Evolutionary conservation across 2,888 invertebrate species (phyloP), one percentile per base, ranked within the genome.

Genomic region (Chrysomela aeneicollis): DNA sequence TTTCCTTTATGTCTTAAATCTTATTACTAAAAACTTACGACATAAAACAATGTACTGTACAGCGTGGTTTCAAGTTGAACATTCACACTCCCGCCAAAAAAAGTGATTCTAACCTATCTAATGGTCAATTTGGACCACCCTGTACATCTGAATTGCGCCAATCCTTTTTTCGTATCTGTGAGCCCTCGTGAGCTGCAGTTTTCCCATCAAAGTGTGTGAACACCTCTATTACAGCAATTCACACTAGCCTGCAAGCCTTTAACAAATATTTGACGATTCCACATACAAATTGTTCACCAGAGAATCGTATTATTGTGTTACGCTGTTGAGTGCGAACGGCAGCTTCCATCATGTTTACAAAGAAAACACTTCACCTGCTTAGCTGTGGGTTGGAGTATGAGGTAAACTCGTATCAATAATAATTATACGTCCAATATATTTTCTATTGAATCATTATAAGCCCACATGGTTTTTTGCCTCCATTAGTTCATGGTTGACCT

Each of bases 151-250:
- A 26, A 26, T 26, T 26, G 4, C 26, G 26, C 26, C 26, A 26
- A 26, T 26, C 26, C 26, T 26, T 26, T 26, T 26, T 6, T 26
- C 6, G 26, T 26, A 6, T 6, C 26, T 26, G 22, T 47, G 46
- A 42, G 52, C 22, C 19, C 30, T 42, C 63, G 59, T 52, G 50
- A 52, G 59, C 63, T 15, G 4, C 17, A 19, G 42, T 58, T 59
- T 66, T 66, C 66, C 66, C 66, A 66, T 47, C 59, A 55, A 42
- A 59, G 55, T 66, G 62, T 66, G 59, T 63, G 62, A 53, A 61
- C 30, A 26, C 30, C 22, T 66, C 50, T 59, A 61, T 59, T 54
- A 55, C 62, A 63, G 59, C 62, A 63, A 59, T 66, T 62, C 52
- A 66, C 66, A 66, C 66, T 53, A 49, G 59, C 59, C 62, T 50